Evolutionary conservation across 30 jellyfish, hydroid and myxozoan genomes (phyloP).

Genomic region (Cassiopea xamachana): DNA sequence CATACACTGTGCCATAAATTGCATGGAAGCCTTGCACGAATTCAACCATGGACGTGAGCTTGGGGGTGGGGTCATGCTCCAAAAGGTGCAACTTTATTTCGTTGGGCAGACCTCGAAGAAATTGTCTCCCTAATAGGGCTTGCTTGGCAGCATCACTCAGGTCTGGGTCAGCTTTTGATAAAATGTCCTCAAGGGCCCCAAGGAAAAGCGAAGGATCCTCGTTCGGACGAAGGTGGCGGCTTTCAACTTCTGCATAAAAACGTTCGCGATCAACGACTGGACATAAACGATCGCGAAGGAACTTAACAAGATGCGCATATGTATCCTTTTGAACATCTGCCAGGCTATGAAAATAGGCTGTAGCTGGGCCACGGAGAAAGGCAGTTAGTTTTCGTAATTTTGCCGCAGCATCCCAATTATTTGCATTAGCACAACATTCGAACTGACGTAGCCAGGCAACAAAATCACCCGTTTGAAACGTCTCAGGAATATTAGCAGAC

Average conservation of each 20-base stretch:
- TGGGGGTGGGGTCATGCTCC: constrained; percentile 51
- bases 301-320: constrained; percentile 2
- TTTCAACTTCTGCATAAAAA: constrained; percentile 20
- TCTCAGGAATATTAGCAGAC: constrained; percentile 47
- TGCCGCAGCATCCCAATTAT: constrained; percentile 25
- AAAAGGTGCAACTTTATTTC: constrained; percentile 6
- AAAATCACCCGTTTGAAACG: constrained; percentile 48
- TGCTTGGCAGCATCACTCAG: constrained; percentile 35
- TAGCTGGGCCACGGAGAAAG: constrained; percentile 49
- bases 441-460: constrained; percentile 51
- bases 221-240: constrained; percentile 39
- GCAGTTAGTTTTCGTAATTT: constrained; percentile 24
- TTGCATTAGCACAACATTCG: constrained; percentile 55
- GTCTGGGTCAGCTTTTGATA: constrained; percentile 30
- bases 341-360: constrained; percentile 31
- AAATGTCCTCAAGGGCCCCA: constrained; percentile 36
- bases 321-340: constrained; percentile 52
- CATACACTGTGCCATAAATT: background rate
- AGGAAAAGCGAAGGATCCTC: constrained; percentile 44
- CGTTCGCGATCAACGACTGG: constrained; percentile 49
- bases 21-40: constrained; percentile 30
- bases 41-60: constrained; percentile 1
- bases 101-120: constrained; percentile 40
- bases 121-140: constrained; percentile 48
- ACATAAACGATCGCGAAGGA: constrained; percentile 22